Evolutionary conservation across 2,888 invertebrate genomes (phyloP).

Genomic region (Seladonia tumulorum): DNA sequence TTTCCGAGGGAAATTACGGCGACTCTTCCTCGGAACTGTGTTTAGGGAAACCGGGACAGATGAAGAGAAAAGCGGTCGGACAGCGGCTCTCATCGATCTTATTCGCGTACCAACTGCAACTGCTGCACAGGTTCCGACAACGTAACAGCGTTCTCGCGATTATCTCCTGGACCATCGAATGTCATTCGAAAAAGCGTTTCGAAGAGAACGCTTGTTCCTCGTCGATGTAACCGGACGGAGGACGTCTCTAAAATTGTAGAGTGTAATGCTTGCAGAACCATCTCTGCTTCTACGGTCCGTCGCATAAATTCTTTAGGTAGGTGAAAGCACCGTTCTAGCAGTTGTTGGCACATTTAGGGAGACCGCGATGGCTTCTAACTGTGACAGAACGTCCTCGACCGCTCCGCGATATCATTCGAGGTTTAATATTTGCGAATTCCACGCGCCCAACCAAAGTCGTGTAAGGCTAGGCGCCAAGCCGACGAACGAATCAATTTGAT

Average conservation of each 20-base stretch:
- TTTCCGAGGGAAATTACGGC: slow-evolving; percentile 47
- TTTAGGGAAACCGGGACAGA: slow-evolving; percentile 9
- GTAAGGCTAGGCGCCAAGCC: not conserved
- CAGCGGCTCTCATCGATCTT: slow-evolving; percentile 22
- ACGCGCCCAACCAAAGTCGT: not conserved
- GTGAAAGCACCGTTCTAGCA: not conserved
- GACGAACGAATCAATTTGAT: not conserved
- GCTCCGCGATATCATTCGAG: not conserved
- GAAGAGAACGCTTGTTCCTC: no score
- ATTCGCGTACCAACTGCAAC: not conserved
- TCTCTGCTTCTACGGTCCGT: not conserved
- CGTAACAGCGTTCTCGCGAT: not conserved
- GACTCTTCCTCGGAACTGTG: not conserved
- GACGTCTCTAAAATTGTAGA: not conserved
- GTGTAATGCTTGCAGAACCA: not conserved
- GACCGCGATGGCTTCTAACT: not conserved
- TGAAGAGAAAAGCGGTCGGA: not conserved
- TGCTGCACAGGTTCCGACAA: not conserved
- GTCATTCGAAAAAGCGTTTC: no score
- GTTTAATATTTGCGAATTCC: not conserved
- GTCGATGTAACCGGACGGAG: not conserved
- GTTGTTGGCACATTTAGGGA: not conserved
- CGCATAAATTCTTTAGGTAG: not conserved
- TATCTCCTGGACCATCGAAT: no score
- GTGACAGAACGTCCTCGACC: not conserved